Percentiles rank a stretch among this genome's conserved stretches.
Conservation (phyloP, 1,140 invertebrate species). For the Bombus haemorrhoidalis region DNA sequence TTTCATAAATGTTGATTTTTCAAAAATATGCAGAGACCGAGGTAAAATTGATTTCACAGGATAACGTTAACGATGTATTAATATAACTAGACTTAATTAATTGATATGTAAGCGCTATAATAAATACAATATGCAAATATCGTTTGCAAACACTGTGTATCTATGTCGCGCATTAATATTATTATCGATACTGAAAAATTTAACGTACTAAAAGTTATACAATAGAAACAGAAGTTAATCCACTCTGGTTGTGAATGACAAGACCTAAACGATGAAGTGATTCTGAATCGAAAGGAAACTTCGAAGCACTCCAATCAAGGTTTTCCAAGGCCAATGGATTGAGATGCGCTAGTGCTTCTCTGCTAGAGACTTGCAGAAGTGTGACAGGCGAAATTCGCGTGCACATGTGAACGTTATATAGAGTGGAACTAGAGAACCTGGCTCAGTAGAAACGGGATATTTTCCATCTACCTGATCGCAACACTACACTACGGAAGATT, state of each 20-base stretch:
- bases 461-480: slow-evolving; percentile 66
- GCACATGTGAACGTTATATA: background rate
- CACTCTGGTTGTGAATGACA: background rate
- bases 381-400: background rate
- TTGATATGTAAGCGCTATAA: too few relatives aligned
- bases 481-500: slow-evolving; percentile 58
- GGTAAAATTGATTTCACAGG: too few relatives aligned
- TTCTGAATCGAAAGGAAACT: background rate
- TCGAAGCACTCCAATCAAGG: background rate
- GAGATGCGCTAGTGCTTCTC: background rate
- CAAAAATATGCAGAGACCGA: too few relatives aligned
- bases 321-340: background rate
- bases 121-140: too few relatives aligned
- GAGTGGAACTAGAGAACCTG: slow-evolving; percentile 33
- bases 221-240: background rate
- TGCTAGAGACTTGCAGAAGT: background rate
- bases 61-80: too few relatives aligned
- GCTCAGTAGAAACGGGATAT: slow-evolving; percentile 49
- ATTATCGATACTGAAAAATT: background rate
- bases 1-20: too few relatives aligned
- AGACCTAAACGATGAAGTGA: background rate
- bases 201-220: background rate
- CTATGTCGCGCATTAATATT: too few relatives aligned
- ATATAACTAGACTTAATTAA: too few relatives aligned
- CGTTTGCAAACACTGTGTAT: too few relatives aligned